Percentiles rank a stretch among this genome's conserved stretches.
phyloP scores from a whole-genome alignment of 2,797 vertebrate species.

The Sylvia borin region DNA sequence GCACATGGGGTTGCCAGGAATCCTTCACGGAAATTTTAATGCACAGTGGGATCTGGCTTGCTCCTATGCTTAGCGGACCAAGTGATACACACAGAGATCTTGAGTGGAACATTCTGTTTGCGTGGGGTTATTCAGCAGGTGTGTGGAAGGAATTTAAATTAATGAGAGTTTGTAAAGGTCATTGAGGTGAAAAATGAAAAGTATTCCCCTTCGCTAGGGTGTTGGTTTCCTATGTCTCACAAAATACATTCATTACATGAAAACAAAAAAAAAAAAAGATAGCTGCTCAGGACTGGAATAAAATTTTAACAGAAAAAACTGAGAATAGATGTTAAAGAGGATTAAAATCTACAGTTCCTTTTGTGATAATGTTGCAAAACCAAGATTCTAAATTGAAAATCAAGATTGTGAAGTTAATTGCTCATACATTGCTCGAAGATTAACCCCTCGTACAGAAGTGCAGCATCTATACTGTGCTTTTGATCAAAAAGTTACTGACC shows the following conservation, averaged over 20 bases:
- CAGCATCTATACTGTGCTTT: not conserved
- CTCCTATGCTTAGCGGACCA: not conserved
- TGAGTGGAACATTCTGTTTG: conserved; percentile 5
- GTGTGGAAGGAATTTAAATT: conserved; percentile 43
- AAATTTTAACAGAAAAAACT: conserved; percentile 1
- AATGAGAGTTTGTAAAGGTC: conserved; percentile 2
- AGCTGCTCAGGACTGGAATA: not conserved
- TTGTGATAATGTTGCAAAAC: not conserved
- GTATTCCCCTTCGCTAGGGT: not conserved
- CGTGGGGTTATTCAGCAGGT: conserved; percentile 16
- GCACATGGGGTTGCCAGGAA: not conserved
- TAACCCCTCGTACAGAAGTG: too few relatives aligned
- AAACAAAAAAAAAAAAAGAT: not conserved
- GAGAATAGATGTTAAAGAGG: not conserved
- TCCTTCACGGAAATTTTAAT: conserved; percentile 4
- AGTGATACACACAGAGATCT: not conserved
- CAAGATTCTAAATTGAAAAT: not conserved
- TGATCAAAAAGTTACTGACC: not conserved
- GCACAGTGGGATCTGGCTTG: conserved; percentile 31
- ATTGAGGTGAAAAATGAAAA: conserved; percentile 52
- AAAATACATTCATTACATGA: not conserved
- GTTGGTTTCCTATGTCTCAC: not conserved
- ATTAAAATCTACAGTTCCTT: not conserved
- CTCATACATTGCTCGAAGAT: too few relatives aligned
- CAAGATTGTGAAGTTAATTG: not conserved